A percentile compares a stretch with the other conserved stretches of the same genome.
Conservation (phyloP, 2,888 invertebrate species). For the Ectobius pallidus region DNA sequence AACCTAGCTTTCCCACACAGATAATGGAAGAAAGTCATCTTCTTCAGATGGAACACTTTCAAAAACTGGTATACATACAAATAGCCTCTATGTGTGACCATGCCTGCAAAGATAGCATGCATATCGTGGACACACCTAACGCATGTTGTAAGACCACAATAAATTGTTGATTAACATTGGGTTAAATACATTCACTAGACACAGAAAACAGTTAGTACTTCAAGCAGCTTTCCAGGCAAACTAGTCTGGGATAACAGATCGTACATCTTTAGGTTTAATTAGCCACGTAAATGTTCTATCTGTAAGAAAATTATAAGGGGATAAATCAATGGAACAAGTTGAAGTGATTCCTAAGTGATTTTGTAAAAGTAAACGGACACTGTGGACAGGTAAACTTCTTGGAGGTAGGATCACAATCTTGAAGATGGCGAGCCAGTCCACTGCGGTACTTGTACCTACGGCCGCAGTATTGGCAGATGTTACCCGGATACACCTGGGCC, state of each 20-base stretch:
- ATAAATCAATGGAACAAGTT: slow-evolving; percentile 16
- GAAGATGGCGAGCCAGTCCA: slow-evolving; percentile 53
- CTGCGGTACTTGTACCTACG: slow-evolving; percentile 50
- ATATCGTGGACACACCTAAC: slow-evolving; percentile 8
- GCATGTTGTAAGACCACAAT: too few relatives aligned
- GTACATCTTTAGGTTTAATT: too few relatives aligned
- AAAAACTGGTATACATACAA: slow-evolving; percentile 26
- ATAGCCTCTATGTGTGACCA: slow-evolving; percentile 8
- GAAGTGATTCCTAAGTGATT: slow-evolving; percentile 23
- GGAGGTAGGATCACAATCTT: slow-evolving; percentile 46
- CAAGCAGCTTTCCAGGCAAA: slow-evolving; percentile 5
- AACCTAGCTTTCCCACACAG: slow-evolving; percentile 41
- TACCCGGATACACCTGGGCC: slow-evolving; percentile 31
- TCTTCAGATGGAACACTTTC: slow-evolving; percentile 27
- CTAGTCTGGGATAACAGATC: too few relatives aligned
- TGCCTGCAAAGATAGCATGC: slow-evolving; percentile 30
- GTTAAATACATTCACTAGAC: too few relatives aligned
- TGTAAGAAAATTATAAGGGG: too few relatives aligned
- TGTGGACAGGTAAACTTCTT: slow-evolving; percentile 29
- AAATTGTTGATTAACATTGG: too few relatives aligned
- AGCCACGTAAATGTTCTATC: too few relatives aligned
- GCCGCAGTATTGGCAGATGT: slow-evolving; percentile 47
- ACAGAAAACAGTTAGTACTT: slow-evolving; percentile 1
- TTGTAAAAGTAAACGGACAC: slow-evolving; percentile 16
- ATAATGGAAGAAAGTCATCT: slow-evolving; percentile 43